Percentiles rank a stretch among this genome's conserved stretches.
Evolutionary conservation across 2,797 vertebrate genomes (phyloP).

Genomic region (Gallinago solitaria): DNA sequence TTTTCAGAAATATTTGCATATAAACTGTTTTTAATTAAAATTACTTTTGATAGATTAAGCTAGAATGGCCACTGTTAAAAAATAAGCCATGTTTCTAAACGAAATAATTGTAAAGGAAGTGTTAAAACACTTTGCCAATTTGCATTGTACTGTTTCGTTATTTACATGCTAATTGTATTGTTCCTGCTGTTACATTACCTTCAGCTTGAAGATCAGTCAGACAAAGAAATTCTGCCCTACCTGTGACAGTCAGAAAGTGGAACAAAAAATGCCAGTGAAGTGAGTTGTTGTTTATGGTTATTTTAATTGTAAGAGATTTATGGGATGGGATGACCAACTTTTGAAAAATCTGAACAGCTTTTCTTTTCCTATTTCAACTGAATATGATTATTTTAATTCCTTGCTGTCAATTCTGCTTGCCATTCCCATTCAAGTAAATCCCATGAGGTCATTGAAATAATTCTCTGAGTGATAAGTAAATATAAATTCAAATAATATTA

Average conservation of each 20-base stretch:
- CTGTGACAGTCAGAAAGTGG: constrained; percentile 66
- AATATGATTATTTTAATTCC: not conserved
- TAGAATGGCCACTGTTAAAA: not conserved
- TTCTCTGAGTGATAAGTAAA: not conserved
- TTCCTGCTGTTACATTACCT: constrained; percentile 79
- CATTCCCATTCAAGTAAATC: not conserved
- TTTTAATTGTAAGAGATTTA: constrained; percentile 36
- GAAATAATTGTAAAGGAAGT: not conserved
- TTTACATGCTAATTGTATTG: constrained; percentile 85
- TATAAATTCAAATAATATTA: not conserved
- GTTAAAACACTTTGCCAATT: constrained; percentile 5
- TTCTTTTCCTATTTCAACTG: not conserved
- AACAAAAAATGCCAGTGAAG: constrained; percentile 77
- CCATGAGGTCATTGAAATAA: not conserved
- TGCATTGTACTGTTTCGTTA: constrained; percentile 11
- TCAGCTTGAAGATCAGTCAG: constrained; percentile 82
- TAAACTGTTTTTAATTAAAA: not conserved
- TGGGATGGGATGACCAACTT: not conserved
- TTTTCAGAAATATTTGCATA: not conserved
- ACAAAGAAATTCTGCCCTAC: constrained; percentile 53
- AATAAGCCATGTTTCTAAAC: not conserved
- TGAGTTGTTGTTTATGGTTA: constrained; percentile 73
- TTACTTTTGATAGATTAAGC: not conserved
- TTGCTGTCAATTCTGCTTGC: not conserved
- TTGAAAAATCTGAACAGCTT: not conserved